Evolutionary conservation across 2,113 vertebrate species (phyloP).

Genomic region (Tapirus terrestris): DNA sequence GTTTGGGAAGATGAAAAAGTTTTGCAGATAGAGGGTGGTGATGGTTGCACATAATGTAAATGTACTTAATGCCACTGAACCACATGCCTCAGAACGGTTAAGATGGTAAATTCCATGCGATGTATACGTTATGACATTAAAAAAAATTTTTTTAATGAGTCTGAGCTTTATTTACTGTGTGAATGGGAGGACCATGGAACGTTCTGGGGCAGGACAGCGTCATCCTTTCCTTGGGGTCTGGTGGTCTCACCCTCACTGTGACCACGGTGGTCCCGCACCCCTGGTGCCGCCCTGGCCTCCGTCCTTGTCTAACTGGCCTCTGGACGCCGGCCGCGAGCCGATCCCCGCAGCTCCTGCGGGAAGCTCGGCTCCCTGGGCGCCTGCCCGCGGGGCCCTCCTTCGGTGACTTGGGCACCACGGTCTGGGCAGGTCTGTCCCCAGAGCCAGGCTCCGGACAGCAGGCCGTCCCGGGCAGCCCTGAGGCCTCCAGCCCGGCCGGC

Average conservation of each 20-base stretch:
- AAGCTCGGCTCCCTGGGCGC: not conserved
- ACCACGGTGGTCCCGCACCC: not conserved
- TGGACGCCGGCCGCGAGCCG: not conserved
- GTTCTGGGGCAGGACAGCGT: not conserved
- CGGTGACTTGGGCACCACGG: not conserved
- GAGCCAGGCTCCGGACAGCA: not conserved
- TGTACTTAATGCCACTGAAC: not conserved
- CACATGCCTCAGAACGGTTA: not conserved
- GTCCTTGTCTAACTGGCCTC: not conserved
- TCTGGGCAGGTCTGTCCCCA: not conserved
- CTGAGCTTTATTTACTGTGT: not conserved
- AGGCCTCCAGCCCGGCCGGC: not conserved
- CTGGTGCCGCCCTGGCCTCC: not conserved
- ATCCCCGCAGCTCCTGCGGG: not conserved
- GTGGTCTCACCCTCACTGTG: not conserved
- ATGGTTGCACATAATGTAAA: not conserved
- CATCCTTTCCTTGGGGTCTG: not conserved
- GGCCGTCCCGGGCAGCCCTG: not conserved
- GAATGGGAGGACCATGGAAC: not conserved
- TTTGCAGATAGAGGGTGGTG: not conserved
- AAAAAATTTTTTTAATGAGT: too few relatives aligned
- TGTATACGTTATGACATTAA: not conserved
- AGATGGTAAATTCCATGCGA: not conserved
- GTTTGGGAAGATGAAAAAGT: not conserved
- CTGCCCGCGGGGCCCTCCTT: not conserved